Conservation (phyloP, 2,113 vertebrate genomes). For the Vombatus ursinus region DNA sequence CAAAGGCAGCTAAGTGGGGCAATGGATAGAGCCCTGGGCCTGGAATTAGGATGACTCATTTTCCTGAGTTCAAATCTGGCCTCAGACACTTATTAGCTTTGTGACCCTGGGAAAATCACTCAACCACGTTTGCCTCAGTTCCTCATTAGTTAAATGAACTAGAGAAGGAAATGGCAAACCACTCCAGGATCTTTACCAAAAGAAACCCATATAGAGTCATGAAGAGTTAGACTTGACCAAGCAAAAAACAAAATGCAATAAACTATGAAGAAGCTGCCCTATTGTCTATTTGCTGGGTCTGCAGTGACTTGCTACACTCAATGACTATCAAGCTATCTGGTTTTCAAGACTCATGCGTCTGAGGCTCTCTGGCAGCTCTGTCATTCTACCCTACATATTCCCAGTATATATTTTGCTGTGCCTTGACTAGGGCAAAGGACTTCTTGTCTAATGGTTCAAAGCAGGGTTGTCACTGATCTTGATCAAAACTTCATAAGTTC, state of each 20-base stretch:
- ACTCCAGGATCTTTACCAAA: background rate
- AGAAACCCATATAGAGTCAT: background rate
- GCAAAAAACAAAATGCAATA: background rate
- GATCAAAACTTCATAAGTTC: background rate
- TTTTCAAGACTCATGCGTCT: background rate
- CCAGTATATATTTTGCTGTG: background rate
- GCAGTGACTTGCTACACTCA: background rate
- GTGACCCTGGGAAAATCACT: background rate
- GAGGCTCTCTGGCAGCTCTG: background rate
- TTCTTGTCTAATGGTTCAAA: background rate
- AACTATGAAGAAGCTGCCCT: background rate
- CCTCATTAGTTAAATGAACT: background rate
- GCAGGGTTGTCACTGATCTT: background rate
- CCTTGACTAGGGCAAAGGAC: background rate
- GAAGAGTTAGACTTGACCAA: background rate
- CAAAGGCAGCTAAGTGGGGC: background rate
- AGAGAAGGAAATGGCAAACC: background rate
- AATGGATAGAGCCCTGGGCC: too few relatives aligned
- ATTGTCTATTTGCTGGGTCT: background rate
- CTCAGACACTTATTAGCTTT: background rate
- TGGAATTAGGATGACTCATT: background rate
- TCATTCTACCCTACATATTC: background rate
- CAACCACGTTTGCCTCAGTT: background rate
- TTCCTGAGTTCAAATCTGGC: background rate
- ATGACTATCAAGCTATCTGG: background rate